These are phyloP conservation scores for Syrrhaptes paradoxus DNA, from an alignment of 2,113 vertebrate species.

Conservation along the genomic window DNA sequence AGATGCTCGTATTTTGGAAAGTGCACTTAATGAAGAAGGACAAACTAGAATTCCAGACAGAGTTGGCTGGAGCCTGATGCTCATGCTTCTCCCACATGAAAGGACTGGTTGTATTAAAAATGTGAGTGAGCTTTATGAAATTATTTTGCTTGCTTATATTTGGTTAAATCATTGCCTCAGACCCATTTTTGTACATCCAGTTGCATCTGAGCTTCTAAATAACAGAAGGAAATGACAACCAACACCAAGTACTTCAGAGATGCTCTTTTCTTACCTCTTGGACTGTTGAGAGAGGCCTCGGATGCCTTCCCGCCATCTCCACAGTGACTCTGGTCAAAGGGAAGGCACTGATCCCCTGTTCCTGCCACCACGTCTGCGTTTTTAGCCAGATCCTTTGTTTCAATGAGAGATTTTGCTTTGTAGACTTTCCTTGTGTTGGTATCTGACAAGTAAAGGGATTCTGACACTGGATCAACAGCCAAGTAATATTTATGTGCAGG, in stretches of 20 bases:
- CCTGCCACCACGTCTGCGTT: conserved; percentile 96
- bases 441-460: conserved; percentile 94
- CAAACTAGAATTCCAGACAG: not conserved
- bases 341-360: conserved; percentile 95
- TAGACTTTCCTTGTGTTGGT: conserved; percentile 94
- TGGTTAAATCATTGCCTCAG: not conserved
- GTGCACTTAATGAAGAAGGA: conserved; percentile 24
- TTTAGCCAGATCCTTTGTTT: conserved; percentile 91
- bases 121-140: not conserved
- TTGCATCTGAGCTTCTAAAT: not conserved
- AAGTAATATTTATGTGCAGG: conserved; percentile 98
- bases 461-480: conserved; percentile 92
- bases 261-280: conserved; percentile 84
- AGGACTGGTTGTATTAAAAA: not conserved
- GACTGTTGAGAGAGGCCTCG: conserved; percentile 93
- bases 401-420: conserved; percentile 87
- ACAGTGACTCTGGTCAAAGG: conserved; percentile 96
- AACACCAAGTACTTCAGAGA: not conserved
- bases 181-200: not conserved
- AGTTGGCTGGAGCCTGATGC: not conserved
- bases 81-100: not conserved
- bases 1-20: conserved; percentile 7
- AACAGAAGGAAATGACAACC: not conserved
- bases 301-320: conserved; percentile 92
- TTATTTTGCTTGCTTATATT: not conserved